These are phyloP conservation scores for Synanthedon vespiformis DNA, from an alignment of 2,888 invertebrate genomes.

Conservation along the genomic window DNA sequence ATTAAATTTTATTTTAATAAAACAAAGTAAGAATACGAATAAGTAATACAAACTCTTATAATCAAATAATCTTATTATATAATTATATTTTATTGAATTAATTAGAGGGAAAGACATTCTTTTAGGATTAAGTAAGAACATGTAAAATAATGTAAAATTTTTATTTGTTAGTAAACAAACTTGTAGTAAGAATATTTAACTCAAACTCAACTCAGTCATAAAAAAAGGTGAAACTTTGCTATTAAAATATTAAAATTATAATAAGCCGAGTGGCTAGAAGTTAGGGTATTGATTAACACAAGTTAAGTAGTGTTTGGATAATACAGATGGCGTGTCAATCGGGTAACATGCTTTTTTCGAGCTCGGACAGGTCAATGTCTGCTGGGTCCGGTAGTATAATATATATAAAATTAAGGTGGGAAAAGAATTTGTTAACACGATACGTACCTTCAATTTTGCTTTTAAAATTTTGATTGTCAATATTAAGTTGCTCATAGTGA, in stretches of 20 bases:
- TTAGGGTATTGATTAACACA: no score
- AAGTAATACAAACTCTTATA: no score
- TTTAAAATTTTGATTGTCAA: constrained; percentile 49
- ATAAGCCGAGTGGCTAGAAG: not conserved
- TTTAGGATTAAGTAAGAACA: not conserved
- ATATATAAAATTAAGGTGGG: not conserved
- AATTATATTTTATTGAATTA: not conserved
- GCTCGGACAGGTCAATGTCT: no score
- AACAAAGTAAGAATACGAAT: no score
- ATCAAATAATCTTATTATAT: not conserved
- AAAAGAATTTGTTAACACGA: not conserved
- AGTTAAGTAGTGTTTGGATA: no score
- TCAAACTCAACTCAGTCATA: no score
- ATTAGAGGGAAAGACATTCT: not conserved
- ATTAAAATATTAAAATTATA: not conserved
- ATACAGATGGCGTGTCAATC: no score
- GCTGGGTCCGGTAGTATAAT: no score
- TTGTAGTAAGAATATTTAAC: not conserved
- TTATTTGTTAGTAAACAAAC: not conserved
- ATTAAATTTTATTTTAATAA: no score
- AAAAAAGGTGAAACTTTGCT: not conserved
- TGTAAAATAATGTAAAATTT: not conserved
- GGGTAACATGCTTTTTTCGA: no score
- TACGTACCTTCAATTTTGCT: constrained; percentile 56
- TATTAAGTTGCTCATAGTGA: constrained; percentile 51